Conservation (phyloP, 92 coral and sea anemone species). For the Bergia sp. region DNA sequence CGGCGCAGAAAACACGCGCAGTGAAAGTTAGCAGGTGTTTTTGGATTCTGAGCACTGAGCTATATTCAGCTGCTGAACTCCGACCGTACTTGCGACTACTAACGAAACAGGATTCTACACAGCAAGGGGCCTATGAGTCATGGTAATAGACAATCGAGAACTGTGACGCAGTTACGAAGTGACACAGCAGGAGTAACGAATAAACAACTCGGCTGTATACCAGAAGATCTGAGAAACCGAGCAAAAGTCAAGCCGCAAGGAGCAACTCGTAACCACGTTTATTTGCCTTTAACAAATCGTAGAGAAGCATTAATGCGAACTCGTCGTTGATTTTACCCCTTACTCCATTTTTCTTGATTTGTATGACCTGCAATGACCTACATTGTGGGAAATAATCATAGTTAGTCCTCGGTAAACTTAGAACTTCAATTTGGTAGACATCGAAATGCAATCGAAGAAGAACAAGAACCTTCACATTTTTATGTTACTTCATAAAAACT, state of each 20-base stretch:
- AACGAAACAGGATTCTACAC: background rate
- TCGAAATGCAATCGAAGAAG: no score
- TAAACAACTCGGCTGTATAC: background rate
- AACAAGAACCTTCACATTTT: background rate
- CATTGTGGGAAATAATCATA: background rate
- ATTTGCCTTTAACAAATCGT: background rate
- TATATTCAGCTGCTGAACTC: background rate
- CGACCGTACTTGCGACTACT: constrained; percentile 2
- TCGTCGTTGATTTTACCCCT: constrained; percentile 1
- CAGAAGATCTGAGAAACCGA: constrained; percentile 8
- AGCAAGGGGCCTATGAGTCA: constrained; percentile 5
- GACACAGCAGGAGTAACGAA: constrained; percentile 1
- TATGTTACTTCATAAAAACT: no score
- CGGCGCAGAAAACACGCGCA: background rate
- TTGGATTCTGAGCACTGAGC: background rate
- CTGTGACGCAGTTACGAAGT: background rate
- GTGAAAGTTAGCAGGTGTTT: background rate
- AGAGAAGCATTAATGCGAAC: background rate
- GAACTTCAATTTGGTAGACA: background rate
- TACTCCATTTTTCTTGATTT: background rate
- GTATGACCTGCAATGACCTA: constrained; percentile 7
- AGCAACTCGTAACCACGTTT: background rate
- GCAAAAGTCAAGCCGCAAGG: constrained; percentile 1
- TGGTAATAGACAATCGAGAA: background rate
- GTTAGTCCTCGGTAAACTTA: background rate